A percentile compares a stretch with the other conserved stretches of the same genome.
phyloP scores from a whole-genome alignment of 2,888 invertebrate species.

The Cremastinae sp. region DNA sequence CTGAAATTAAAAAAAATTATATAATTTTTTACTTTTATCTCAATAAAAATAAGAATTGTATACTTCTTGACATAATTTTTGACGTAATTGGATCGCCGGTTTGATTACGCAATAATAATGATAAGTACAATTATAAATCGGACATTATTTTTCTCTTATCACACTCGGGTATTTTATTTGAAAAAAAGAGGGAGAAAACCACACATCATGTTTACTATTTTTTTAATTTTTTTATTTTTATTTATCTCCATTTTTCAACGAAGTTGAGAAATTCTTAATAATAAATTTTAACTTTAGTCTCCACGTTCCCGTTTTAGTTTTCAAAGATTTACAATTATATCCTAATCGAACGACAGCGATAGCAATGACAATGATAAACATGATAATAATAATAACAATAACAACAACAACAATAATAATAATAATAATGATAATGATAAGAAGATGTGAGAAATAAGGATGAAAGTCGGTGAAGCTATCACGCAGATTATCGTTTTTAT shows the following conservation, averaged over 20 bases:
- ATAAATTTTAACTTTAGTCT: conserved; percentile 44
- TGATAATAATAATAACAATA: conserved; percentile 18
- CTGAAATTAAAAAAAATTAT: no score
- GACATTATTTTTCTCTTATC: conserved; percentile 8
- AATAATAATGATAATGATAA: no score
- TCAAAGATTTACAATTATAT: conserved; percentile 43
- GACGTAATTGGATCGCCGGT: conserved; percentile 45
- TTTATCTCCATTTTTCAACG: conserved; percentile 20
- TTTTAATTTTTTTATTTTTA: conserved; percentile 10
- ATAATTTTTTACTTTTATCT: no score
- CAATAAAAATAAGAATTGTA: conserved; percentile 48
- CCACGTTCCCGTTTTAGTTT: conserved; percentile 41
- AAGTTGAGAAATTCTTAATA: conserved; percentile 34
- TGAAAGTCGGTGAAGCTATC: conserved; percentile 23
- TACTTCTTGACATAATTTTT: no score
- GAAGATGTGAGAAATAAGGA: no score
- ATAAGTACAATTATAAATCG: conserved; percentile 38
- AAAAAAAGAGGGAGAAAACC: conserved; percentile 16
- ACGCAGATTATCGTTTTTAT: conserved; percentile 47
- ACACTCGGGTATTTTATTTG: background rate
- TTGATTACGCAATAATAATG: conserved; percentile 29
- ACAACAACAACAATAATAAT: conserved; percentile 17
- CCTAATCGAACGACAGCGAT: conserved; percentile 50
- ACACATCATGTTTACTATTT: no score
- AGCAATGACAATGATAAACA: conserved; percentile 30